Percentiles rank a stretch among this genome's conserved stretches.
Evolutionary conservation across 2,797 vertebrate species (phyloP).

Genomic region (Pagetopsis macropterus): DNA sequence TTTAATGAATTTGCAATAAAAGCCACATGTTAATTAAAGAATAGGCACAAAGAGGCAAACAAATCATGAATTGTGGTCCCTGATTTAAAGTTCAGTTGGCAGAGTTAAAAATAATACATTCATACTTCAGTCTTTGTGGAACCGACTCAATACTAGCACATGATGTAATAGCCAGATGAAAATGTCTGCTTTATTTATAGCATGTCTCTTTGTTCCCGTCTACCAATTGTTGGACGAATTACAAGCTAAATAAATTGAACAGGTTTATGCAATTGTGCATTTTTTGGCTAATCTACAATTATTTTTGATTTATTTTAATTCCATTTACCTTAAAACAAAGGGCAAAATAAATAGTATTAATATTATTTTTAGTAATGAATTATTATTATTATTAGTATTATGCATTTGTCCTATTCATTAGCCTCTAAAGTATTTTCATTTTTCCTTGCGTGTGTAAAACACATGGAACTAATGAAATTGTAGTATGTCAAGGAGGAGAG

Average conservation of each 20-base stretch:
- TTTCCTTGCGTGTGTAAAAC: not conserved
- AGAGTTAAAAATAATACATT: not conserved
- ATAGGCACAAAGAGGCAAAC: not conserved
- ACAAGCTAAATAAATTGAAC: not conserved
- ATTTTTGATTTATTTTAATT: not conserved
- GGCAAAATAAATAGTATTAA: no score
- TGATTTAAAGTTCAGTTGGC: constrained; percentile 16
- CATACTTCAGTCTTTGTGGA: not conserved
- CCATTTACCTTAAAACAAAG: no score
- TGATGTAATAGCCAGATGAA: constrained; percentile 8
- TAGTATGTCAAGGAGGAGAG: not conserved
- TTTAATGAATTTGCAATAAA: not conserved
- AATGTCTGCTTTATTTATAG: constrained; percentile 4
- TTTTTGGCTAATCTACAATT: not conserved
- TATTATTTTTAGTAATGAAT: no score
- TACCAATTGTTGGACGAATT: not conserved
- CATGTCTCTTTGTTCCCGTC: constrained; percentile 3
- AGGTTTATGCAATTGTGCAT: not conserved
- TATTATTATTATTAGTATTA: not conserved
- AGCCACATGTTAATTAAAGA: constrained; percentile 5
- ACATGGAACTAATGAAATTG: constrained; percentile 14
- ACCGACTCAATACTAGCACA: not conserved
- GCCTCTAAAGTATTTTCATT: not conserved
- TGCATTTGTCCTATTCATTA: not conserved
- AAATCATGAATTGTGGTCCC: constrained; percentile 3